Evolutionary conservation across 2,888 invertebrate species (phyloP), one percentile per base, ranked within the genome.

Genomic region (Patella caerulea): DNA sequence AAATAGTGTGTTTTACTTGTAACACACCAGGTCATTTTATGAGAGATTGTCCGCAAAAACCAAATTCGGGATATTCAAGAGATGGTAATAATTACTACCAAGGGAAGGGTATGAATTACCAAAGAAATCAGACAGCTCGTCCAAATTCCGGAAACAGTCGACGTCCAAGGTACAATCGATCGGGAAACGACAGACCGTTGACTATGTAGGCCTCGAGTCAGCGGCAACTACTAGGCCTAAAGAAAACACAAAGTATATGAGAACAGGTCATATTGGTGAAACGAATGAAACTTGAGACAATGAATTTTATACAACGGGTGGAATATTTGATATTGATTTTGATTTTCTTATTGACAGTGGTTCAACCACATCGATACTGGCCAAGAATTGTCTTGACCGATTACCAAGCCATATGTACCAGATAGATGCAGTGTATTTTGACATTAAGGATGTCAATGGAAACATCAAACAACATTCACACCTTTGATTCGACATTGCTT

Each of bases 191-290:
- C 4, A 19, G 15, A 19, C 77, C 29, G 78, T 72, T 59, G 76
- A 75, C 73, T 65, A 70, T 65, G 75, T 72, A 73, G 78, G 76
- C 70, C 75, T 34, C n/a, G 71, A 71, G 78, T 78, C 29, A 72
- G 45, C 77, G n/a, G 74, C 29, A 11, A 53, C 19, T 71, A 17
- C 11, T 55, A 55, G 73, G 73, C 73, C 74, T 52, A 72, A 53
- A 53, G 17, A 14, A 34, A 45, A 65, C 19, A 65, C n/a, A 24
- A 29, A 15, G 71, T 24, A 14, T 7, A 54, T 76, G 24, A 45
- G 72, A 17, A 71, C 70, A n/a, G 45, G 72, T 72, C 71, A 75
- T 2, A 9, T 75, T 14, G 75, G 52, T 34, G 59, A 70, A n/a
- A n/a, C 45, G n/a, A 24, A 34, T 14, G 19, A 29, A n/a, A 71